phyloP scores from a whole-genome alignment of 35 echinoderm and acorn worm species.

The Hemicentrotus pulcherrimus region DNA sequence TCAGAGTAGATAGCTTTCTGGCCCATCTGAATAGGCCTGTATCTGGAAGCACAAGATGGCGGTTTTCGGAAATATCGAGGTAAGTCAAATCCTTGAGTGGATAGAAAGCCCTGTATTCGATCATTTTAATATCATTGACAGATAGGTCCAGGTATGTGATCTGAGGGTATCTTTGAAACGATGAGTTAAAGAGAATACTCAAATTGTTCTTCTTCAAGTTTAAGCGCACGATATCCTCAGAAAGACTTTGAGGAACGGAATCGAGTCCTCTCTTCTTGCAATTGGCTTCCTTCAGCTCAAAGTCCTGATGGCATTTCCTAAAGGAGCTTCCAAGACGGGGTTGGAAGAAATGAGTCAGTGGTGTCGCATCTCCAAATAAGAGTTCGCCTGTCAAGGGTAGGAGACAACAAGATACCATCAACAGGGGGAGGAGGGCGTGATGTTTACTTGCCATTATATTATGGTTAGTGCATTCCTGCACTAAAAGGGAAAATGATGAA shows the following conservation, averaged over 20 bases:
- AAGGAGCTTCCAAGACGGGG: no score
- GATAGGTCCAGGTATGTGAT: background rate
- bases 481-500: no score
- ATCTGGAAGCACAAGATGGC: background rate
- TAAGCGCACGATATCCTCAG: background rate
- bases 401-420: no score
- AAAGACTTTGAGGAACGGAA: background rate
- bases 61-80: background rate
- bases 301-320: no score
- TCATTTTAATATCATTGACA: background rate
- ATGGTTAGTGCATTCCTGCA: no score
- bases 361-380: no score
- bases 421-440: no score
- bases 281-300: no score
- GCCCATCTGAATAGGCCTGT: background rate
- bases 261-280: no score
- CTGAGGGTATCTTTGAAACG: background rate
- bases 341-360: no score
- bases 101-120: background rate
- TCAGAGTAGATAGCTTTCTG: background rate
- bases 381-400: no score
- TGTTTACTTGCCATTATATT: no score
- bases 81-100: background rate
- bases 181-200: background rate
- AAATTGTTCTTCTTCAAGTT: background rate